These are phyloP conservation scores for Sebastes jordani DNA, from an alignment of 2,797 vertebrate species.

Conservation along the genomic window DNA sequence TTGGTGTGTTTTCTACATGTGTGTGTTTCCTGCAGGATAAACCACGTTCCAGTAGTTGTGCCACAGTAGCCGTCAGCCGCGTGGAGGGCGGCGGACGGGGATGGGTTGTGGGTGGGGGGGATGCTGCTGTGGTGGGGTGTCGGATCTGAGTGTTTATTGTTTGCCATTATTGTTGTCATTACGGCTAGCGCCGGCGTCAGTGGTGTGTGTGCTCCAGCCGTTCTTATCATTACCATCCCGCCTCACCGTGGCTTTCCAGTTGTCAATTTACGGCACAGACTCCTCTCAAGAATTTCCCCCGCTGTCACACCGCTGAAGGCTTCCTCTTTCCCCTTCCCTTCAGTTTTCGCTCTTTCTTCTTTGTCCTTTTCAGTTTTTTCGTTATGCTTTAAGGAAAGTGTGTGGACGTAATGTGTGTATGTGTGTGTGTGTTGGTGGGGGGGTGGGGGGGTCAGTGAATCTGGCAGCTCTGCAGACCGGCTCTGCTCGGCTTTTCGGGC, in stretches of 20 bases:
- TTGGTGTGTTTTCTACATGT: background rate
- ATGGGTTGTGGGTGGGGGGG: background rate
- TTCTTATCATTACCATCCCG: conserved; percentile 59
- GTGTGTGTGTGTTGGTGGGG: conserved; percentile 69
- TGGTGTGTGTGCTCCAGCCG: conserved; percentile 40
- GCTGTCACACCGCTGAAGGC: conserved; percentile 65
- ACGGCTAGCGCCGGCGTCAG: conserved; percentile 39
- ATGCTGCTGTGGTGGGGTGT: conserved; percentile 14
- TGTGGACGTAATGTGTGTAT: conserved; percentile 46
- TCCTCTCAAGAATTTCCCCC: conserved; percentile 56
- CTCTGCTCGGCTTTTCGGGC: conserved; percentile 81
- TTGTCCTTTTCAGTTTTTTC: conserved; percentile 64
- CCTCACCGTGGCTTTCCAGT: conserved; percentile 36
- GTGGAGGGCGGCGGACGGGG: background rate
- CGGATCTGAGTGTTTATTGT: conserved; percentile 65
- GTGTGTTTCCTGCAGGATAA: conserved; percentile 9
- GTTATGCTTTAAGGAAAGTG: conserved; percentile 54
- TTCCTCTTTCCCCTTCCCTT: conserved; percentile 42
- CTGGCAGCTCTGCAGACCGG: conserved; percentile 79
- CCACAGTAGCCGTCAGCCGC: conserved; percentile 33
- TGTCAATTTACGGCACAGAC: conserved; percentile 67
- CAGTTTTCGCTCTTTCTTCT: conserved; percentile 44
- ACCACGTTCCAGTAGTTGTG: background rate
- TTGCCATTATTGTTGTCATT: conserved; percentile 73
- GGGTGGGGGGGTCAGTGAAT: conserved; percentile 83